These are phyloP conservation scores for Drosophila hydei DNA, from an alignment of 1,140 invertebrate species.

Conservation along the genomic window DNA sequence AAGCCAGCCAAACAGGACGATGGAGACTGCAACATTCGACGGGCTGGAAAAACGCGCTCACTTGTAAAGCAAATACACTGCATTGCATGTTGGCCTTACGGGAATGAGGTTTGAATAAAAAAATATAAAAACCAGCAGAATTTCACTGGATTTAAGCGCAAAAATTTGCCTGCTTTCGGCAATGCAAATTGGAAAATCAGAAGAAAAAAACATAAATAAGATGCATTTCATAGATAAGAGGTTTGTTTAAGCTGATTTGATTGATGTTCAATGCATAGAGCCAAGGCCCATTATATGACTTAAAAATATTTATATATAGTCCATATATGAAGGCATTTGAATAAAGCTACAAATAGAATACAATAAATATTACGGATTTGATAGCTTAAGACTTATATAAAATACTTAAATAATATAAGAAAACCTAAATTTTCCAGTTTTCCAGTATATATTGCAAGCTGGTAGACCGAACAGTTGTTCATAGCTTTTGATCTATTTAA, in stretches of 20 bases:
- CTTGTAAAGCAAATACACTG: conserved; percentile 1
- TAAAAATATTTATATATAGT: too few species aligned
- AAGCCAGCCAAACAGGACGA: background rate
- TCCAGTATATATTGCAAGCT: too few species aligned
- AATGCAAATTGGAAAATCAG: conserved; percentile 4
- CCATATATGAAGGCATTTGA: too few species aligned
- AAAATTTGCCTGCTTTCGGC: conserved; percentile 12
- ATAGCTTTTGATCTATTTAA: too few species aligned
- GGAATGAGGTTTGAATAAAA: background rate
- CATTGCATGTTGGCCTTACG: conserved; percentile 9
- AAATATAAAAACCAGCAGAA: background rate
- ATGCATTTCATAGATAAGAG: background rate
- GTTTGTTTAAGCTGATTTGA: background rate
- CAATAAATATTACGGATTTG: too few species aligned
- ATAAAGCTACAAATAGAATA: too few species aligned
- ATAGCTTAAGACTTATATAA: too few species aligned
- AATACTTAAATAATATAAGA: too few species aligned
- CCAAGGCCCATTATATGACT: too few species aligned
- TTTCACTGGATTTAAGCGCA: conserved; percentile 8
- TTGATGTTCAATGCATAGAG: background rate
- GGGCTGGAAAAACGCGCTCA: conserved; percentile 1
- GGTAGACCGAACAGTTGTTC: too few species aligned
- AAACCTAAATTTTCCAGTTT: too few species aligned
- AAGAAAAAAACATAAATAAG: conserved; percentile 5
- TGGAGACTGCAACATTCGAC: background rate